Conservation (phyloP, 2,797 vertebrate species). For the Chromobotia macracanthus region DNA sequence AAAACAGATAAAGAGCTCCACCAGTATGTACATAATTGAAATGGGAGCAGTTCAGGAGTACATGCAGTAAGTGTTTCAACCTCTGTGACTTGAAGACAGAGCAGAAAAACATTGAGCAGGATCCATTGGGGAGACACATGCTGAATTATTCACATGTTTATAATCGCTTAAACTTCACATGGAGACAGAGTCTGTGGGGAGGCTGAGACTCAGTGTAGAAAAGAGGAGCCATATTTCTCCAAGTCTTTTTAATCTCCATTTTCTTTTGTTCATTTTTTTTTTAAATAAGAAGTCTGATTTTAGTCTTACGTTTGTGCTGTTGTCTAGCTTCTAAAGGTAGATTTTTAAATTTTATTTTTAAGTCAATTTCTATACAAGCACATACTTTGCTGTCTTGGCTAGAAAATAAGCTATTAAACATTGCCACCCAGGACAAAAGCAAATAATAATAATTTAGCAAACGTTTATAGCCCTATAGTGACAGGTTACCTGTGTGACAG, state of each 20-base stretch:
- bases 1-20: slow-evolving; percentile 59
- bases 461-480: no score
- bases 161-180: slow-evolving; percentile 75
- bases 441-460: no score
- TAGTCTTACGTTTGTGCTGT: background rate
- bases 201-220: slow-evolving; percentile 32
- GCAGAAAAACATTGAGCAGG: slow-evolving; percentile 11
- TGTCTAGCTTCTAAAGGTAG: no score
- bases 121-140: slow-evolving; percentile 24
- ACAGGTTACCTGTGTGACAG: background rate
- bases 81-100: slow-evolving; percentile 17
- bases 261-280: background rate
- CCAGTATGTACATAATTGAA: slow-evolving; percentile 70
- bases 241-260: background rate
- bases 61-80: slow-evolving; percentile 24
- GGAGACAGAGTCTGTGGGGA: slow-evolving; percentile 72
- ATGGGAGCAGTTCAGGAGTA: slow-evolving; percentile 54
- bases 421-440: background rate
- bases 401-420: background rate
- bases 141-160: slow-evolving; percentile 80
- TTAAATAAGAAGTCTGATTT: background rate
- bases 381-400: background rate
- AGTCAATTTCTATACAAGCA: background rate
- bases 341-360: no score
- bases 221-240: background rate